Conservation (phyloP, 2,888 invertebrate species). For the Chymomyza fuscimana region DNA sequence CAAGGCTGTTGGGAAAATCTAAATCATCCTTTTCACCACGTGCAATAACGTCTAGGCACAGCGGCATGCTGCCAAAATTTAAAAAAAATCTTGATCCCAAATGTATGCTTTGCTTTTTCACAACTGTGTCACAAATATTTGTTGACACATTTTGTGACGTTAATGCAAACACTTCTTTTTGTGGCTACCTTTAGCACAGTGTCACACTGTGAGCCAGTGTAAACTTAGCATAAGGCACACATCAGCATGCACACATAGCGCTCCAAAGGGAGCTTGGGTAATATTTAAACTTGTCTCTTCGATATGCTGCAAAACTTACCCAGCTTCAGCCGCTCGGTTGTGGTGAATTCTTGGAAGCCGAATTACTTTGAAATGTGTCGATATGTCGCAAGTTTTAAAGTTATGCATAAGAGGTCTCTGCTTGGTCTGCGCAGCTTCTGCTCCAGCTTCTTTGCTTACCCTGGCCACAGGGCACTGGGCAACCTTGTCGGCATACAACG, state of each 20-base stretch:
- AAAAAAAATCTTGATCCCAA: too few relatives aligned
- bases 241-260: slow-evolving; percentile 11
- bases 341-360: slow-evolving; percentile 77
- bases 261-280: slow-evolving; percentile 58
- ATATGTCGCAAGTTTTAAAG: slow-evolving; percentile 77
- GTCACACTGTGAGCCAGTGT: too few relatives aligned
- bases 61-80: too few relatives aligned
- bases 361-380: slow-evolving; percentile 79
- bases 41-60: too few relatives aligned
- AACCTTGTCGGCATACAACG: slow-evolving; percentile 48
- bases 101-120: too few relatives aligned
- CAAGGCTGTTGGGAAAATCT: too few relatives aligned
- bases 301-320: slow-evolving; percentile 22
- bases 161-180: too few relatives aligned
- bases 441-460: slow-evolving; percentile 70
- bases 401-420: slow-evolving; percentile 73
- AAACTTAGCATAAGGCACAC: slow-evolving; percentile 5
- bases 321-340: slow-evolving; percentile 38
- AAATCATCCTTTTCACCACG: too few relatives aligned
- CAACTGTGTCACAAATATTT: too few relatives aligned
- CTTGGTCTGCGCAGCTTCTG: slow-evolving; percentile 37
- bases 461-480: slow-evolving; percentile 35
- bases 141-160: too few relatives aligned
- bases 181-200: too few relatives aligned
- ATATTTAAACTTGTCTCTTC: slow-evolving; percentile 72